These are phyloP conservation scores for Melanotaenia trifasciata DNA, from an alignment of 2,797 vertebrate species.

Conservation along the genomic window DNA sequence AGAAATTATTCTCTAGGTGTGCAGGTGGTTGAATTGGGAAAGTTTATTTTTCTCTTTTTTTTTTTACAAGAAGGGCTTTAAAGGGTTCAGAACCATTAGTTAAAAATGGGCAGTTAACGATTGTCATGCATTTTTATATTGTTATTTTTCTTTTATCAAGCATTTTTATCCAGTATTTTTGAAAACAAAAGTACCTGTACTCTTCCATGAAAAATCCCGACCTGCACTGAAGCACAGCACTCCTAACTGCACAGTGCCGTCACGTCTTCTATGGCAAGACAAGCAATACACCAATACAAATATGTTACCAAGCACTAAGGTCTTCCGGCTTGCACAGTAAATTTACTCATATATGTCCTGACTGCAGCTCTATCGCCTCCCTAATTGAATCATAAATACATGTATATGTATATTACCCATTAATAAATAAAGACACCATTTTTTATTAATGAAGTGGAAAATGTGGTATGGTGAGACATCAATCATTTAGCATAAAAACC, in stretches of 20 bases:
- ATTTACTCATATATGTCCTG: constrained; percentile 68
- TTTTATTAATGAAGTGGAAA: constrained; percentile 86
- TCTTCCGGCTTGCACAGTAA: constrained; percentile 65
- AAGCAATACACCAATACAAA: constrained; percentile 40
- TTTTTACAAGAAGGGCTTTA: not conserved
- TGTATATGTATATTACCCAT: constrained; percentile 81
- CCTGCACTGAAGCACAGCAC: not conserved
- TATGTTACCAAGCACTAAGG: constrained; percentile 69
- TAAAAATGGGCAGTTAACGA: not conserved
- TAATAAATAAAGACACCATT: constrained; percentile 83
- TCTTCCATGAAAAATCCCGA: not conserved
- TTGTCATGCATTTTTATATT: not conserved
- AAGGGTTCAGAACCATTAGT: not conserved
- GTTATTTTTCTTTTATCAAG: not conserved
- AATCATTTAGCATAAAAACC: constrained; percentile 82
- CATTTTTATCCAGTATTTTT: not conserved
- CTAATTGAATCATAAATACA: constrained; percentile 84
- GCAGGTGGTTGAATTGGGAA: too few relatives aligned
- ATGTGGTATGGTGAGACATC: constrained; percentile 79
- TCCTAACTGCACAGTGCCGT: constrained; percentile 6
- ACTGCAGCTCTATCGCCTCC: constrained; percentile 60
- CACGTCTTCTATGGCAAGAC: constrained; percentile 23
- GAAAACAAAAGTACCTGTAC: not conserved
- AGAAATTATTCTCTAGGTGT: too few relatives aligned
- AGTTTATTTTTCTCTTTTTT: too few relatives aligned